A percentile compares a stretch with the other conserved stretches of the same genome.
Conservation (phyloP, 2,888 invertebrate genomes). For the Hemistola chrysoprasaria region DNA sequence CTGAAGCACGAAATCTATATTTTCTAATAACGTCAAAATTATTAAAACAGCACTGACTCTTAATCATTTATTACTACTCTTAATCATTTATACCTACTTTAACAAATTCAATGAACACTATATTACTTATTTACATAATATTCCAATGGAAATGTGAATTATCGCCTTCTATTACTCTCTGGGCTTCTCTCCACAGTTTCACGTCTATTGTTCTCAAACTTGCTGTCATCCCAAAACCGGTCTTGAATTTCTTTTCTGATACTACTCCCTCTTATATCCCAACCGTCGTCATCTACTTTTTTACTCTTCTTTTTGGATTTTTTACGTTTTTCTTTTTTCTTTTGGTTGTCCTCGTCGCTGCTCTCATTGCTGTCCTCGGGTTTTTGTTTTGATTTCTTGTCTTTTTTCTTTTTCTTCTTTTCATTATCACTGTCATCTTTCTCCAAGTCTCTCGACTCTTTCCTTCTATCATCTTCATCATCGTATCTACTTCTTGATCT, state of each 20-base stretch:
- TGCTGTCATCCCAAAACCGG: conserved; percentile 41
- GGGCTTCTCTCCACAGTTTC: conserved; percentile 26
- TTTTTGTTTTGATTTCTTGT: conserved; percentile 12
- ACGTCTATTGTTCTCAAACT: conserved; percentile 28
- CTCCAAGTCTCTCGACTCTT: conserved; percentile 13
- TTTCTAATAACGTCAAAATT: too few species aligned
- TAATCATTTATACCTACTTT: too few species aligned
- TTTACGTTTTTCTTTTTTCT: too few species aligned
- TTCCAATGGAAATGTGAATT: neutral
- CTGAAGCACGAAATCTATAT: too few species aligned
- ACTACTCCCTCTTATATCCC: conserved; percentile 42
- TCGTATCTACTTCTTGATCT: conserved; percentile 7
- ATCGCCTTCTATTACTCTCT: neutral
- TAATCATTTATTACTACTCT: too few species aligned
- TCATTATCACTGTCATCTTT: conserved; percentile 9
- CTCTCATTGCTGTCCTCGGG: conserved; percentile 10
- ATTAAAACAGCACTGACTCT: too few species aligned
- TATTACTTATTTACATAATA: conserved; percentile 10
- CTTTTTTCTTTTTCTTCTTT: conserved; percentile 1
- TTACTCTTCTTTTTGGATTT: too few species aligned
- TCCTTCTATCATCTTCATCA: conserved; percentile 12
- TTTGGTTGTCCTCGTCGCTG: conserved; percentile 15
- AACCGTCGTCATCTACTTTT: conserved; percentile 33
- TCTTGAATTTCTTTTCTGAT: conserved; percentile 29
- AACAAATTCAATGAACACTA: too few species aligned